phyloP scores from a whole-genome alignment of 1,140 invertebrate species.

The Bombus confusus region DNA sequence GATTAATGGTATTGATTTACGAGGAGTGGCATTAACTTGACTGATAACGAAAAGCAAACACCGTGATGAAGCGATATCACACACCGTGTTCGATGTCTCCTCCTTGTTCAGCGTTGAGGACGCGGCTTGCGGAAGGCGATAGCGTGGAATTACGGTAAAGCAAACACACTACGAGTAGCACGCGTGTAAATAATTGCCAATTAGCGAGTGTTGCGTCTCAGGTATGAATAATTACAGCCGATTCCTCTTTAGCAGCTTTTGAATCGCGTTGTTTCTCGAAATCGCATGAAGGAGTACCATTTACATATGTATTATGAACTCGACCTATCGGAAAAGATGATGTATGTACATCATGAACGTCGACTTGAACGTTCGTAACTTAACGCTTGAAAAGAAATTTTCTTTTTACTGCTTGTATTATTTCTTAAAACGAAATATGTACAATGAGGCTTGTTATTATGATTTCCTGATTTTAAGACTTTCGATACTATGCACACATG shows the following conservation, averaged over 20 bases:
- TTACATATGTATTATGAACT: not conserved
- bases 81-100: not conserved
- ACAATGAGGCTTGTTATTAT: not conserved
- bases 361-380: not conserved
- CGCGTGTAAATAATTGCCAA: conserved; percentile 41
- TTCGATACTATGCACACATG: not conserved
- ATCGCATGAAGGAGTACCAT: not conserved
- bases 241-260: not conserved
- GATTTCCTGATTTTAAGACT: not conserved
- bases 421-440: not conserved
- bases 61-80: conserved; percentile 15
- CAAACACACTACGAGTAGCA: conserved; percentile 12
- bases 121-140: not conserved
- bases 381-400: not conserved
- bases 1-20: not conserved
- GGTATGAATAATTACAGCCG: not conserved
- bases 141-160: conserved; percentile 34
- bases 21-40: not conserved
- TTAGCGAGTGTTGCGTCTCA: conserved; percentile 23
- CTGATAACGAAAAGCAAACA: conserved; percentile 20
- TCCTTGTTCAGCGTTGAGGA: not conserved
- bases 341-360: not conserved
- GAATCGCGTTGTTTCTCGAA: not conserved
- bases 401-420: not conserved
- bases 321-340: not conserved